phyloP scores from a whole-genome alignment of 2,113 vertebrate species.

The Ginglymostoma cirratum region DNA sequence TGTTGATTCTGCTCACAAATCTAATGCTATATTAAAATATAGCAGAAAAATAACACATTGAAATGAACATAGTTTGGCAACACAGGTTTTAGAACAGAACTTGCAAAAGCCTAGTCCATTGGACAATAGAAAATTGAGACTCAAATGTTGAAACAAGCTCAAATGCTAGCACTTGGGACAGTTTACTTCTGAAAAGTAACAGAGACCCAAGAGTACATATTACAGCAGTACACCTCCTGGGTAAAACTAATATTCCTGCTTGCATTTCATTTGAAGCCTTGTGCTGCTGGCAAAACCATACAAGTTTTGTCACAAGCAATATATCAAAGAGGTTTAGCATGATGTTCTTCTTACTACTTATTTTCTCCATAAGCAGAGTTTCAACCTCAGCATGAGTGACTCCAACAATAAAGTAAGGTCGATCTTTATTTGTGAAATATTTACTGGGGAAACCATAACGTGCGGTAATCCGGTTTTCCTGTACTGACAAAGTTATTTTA shows the following conservation, averaged over 20 bases:
- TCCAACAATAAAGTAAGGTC: not conserved
- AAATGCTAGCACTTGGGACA: conserved; percentile 31
- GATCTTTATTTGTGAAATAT: conserved; percentile 5
- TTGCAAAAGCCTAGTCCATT: not conserved
- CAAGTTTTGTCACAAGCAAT: conserved; percentile 51
- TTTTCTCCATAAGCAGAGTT: conserved; percentile 11
- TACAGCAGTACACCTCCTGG: conserved; percentile 1
- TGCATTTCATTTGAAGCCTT: conserved; percentile 31
- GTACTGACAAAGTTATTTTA: not conserved
- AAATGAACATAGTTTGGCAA: not conserved
- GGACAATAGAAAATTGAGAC: conserved; percentile 10
- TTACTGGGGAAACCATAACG: not conserved
- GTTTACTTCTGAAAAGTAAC: conserved; percentile 33
- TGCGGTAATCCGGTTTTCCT: not conserved
- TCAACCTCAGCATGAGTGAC: conserved; percentile 1
- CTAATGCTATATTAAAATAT: too few species aligned
- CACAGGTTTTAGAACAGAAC: not conserved
- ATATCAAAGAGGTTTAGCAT: conserved; percentile 50
- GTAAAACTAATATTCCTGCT: conserved; percentile 28
- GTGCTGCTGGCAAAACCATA: conserved; percentile 47
- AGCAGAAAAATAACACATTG: not conserved
- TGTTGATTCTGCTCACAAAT: not conserved
- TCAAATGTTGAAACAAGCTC: conserved; percentile 30
- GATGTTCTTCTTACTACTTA: conserved; percentile 1
- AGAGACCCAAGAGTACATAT: not conserved